These are phyloP conservation scores for Lucifuga dentata DNA, from an alignment of 2,113 vertebrate genomes.

Conservation along the genomic window DNA sequence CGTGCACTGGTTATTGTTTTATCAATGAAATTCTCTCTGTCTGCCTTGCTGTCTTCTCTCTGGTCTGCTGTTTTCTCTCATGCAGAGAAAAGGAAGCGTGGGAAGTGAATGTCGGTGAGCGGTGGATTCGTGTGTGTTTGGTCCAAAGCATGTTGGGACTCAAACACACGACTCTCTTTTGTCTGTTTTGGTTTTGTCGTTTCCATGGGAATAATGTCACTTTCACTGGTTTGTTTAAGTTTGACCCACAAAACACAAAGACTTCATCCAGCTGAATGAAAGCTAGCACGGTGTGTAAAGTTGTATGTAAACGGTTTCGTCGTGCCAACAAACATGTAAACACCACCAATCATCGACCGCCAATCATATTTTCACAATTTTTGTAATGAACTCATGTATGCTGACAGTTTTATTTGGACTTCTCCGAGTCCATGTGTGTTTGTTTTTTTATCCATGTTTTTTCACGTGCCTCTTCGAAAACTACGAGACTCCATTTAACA, in stretches of 20 bases:
- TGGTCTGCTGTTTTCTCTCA: conserved; percentile 19
- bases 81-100: conserved; percentile 24
- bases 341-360: conserved; percentile 20
- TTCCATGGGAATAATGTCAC: background rate
- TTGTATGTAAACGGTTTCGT: conserved; percentile 18
- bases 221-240: background rate
- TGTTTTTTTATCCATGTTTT: no score
- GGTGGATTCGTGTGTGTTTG: conserved; percentile 32
- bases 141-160: conserved; percentile 26
- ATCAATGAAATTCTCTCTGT: conserved; percentile 22
- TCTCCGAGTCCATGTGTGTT: conserved; percentile 33
- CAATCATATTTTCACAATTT: conserved; percentile 28
- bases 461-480: conserved; percentile 11
- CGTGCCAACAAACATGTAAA: no score
- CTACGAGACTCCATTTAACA: background rate
- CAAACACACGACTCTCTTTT: conserved; percentile 10
- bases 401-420: conserved; percentile 36
- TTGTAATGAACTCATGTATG: conserved; percentile 4
- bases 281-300: conserved; percentile 5
- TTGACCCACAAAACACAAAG: background rate
- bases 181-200: conserved; percentile 17
- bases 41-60: conserved; percentile 45
- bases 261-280: conserved; percentile 4
- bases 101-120: conserved; percentile 41
- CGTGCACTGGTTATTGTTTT: conserved; percentile 49